A percentile compares a stretch with the other conserved stretches of the same genome.
Evolutionary conservation across 1,140 invertebrate species (phyloP).

Genomic region (Tribolium castaneum): DNA sequence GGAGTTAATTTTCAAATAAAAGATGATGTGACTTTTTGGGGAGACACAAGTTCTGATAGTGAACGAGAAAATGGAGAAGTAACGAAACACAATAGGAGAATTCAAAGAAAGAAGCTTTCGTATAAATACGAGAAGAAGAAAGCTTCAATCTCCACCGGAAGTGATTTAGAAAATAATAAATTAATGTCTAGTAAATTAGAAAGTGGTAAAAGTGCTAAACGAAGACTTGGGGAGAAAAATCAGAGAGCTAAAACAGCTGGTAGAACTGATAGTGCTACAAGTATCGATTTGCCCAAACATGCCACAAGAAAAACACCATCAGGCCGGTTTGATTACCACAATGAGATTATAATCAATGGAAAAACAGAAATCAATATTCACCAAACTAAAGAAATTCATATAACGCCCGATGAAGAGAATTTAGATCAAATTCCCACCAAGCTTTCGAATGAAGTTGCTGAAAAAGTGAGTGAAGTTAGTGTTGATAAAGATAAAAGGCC

Average conservation of each 20-base stretch:
- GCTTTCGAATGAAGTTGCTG: constrained; percentile 1
- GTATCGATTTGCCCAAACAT: neutral
- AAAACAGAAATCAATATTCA: constrained; percentile 58
- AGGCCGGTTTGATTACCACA: constrained; percentile 54
- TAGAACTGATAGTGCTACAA: constrained; percentile 3
- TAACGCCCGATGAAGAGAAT: constrained; percentile 35
- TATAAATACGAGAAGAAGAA: constrained; percentile 55
- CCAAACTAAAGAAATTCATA: constrained; percentile 50
- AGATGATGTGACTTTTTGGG: constrained; percentile 58
- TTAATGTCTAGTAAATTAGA: constrained; percentile 22
- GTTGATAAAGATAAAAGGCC: constrained; percentile 55
- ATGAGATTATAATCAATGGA: constrained; percentile 57
- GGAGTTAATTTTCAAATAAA: constrained; percentile 56
- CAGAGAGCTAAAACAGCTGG: constrained; percentile 36
- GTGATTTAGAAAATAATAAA: constrained; percentile 47
- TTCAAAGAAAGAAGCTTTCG: constrained; percentile 50
- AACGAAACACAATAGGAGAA: constrained; percentile 44
- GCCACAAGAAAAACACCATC: constrained; percentile 37
- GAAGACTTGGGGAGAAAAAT: constrained; percentile 37
- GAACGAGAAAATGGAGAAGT: constrained; percentile 52
- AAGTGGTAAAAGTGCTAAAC: constrained; percentile 7
- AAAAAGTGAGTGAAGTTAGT: constrained; percentile 28
- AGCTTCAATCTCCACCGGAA: constrained; percentile 41
- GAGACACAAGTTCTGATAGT: constrained; percentile 56
- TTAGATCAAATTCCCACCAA: constrained; percentile 27